Percentiles rank a stretch among this genome's conserved stretches.
Evolutionary conservation across 2,113 vertebrate genomes (phyloP).

Genomic region (Hystrix cristata): DNA sequence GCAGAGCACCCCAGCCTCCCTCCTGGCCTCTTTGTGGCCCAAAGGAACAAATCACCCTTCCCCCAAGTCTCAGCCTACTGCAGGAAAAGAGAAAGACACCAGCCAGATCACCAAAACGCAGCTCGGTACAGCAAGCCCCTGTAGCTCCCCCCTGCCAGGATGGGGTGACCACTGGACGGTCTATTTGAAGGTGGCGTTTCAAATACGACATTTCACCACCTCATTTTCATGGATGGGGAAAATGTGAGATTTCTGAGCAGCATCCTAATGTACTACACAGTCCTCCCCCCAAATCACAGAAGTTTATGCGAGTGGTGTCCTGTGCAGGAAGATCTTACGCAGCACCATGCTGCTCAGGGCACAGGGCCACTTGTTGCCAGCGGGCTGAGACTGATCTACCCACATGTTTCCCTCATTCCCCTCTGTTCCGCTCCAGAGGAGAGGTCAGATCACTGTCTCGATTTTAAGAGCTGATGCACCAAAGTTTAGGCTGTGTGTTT

Average conservation of each 20-base stretch:
- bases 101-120: too few relatives aligned
- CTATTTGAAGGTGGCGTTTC: background rate
- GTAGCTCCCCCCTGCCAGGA: background rate
- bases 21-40: background rate
- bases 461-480: background rate
- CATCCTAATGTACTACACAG: background rate
- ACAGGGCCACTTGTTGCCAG: background rate
- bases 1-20: background rate
- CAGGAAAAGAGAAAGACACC: background rate
- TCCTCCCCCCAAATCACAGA: background rate
- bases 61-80: fast-evolving
- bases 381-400: fast-evolving
- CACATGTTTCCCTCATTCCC: fast-evolving
- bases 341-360: fast-evolving
- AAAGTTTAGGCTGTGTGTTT: fast-evolving
- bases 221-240: background rate
- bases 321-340: background rate
- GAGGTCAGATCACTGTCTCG: background rate
- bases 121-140: background rate
- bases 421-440: background rate
- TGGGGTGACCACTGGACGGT: background rate
- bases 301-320: too few relatives aligned
- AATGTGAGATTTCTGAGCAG: background rate
- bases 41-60: too few relatives aligned
- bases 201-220: background rate